phyloP scores from a whole-genome alignment of 2,797 vertebrate species.

The Tiaroga cobitis region DNA sequence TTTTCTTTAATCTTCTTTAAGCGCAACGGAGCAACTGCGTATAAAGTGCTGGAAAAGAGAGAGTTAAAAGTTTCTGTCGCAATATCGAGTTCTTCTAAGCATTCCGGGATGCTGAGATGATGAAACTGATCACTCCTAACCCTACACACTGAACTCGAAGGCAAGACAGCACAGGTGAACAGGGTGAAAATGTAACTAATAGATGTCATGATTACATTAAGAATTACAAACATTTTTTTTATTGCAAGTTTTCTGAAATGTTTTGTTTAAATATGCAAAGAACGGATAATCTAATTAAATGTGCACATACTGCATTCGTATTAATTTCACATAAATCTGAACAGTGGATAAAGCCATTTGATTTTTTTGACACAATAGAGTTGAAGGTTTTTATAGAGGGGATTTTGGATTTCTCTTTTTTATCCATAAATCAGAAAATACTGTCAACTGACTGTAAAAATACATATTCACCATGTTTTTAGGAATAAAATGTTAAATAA shows the following conservation, averaged over 20 bases:
- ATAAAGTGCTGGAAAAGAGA: too few relatives aligned
- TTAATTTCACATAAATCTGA: neutral
- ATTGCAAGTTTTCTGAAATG: neutral
- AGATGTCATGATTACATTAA: neutral
- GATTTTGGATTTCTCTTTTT: neutral
- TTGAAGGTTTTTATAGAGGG: neutral
- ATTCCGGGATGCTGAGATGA: too few relatives aligned
- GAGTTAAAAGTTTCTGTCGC: too few relatives aligned
- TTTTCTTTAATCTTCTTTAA: too few relatives aligned
- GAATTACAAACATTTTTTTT: neutral
- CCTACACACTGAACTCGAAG: neutral
- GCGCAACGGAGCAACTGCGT: too few relatives aligned
- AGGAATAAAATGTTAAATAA: neutral
- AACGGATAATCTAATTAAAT: neutral
- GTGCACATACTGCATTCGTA: neutral
- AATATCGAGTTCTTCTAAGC: too few relatives aligned
- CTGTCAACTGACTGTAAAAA: neutral
- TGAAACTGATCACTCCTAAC: too few relatives aligned
- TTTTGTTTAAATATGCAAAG: neutral
- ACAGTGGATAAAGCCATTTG: neutral
- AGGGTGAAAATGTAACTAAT: neutral
- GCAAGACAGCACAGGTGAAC: neutral
- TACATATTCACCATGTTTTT: neutral
- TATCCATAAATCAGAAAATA: conserved; percentile 3
- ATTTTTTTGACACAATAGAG: neutral